Base-by-base conservation (phyloP, 2,113 vertebrate species). In the Psilopogon haemacephalus region DNA sequence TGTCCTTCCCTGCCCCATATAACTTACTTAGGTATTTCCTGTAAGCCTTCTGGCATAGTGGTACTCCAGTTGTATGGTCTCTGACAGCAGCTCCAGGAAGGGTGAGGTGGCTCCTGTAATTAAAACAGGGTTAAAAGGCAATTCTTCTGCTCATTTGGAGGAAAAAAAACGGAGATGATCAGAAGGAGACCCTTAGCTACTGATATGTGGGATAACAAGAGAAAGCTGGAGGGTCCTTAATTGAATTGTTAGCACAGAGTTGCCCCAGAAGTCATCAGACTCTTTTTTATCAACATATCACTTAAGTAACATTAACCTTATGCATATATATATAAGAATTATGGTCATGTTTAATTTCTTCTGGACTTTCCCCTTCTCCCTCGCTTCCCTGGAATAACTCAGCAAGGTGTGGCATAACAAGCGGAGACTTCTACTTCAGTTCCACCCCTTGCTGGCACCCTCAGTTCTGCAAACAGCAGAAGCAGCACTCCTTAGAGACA, bases 21-120 rank as follows among this genome's bases (percentile, higher is more conserved):
- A 42, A 42, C 40, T 42, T 42, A 95, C 86, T 94, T 86, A 78
- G 63, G 30, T 70, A 87, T 93, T 90, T 92, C 38, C 80, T 71
- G 67, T 50, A 44, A 90, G 65, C 40, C 55, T 62, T 37, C 68
- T 86, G 72, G 62, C 77, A 60, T 55, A 69, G 69, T 76, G 86
- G 68, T 96, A 72, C 35, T 84, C 44, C 20, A 44, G 19, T 65
- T 23, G 60, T 30, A 32, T 2, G 2, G 70, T 27, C 30, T 72
- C 58, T 72, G 65, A 81, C 72, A 86, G 92, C 26, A 18, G 58
- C 73, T 93, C 67, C 70, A 70, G 84, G 55, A 92, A 84, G 44
- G 63, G 40, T 58, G 77, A 88, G 1, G 1, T 2, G 5, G 60
- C 52, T 94, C 33, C 79, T 91, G 77, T 82, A 84, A 95, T 92